Evolutionary conservation across 2,888 invertebrate genomes (phyloP).

Genomic region (Oasisia sp.): DNA sequence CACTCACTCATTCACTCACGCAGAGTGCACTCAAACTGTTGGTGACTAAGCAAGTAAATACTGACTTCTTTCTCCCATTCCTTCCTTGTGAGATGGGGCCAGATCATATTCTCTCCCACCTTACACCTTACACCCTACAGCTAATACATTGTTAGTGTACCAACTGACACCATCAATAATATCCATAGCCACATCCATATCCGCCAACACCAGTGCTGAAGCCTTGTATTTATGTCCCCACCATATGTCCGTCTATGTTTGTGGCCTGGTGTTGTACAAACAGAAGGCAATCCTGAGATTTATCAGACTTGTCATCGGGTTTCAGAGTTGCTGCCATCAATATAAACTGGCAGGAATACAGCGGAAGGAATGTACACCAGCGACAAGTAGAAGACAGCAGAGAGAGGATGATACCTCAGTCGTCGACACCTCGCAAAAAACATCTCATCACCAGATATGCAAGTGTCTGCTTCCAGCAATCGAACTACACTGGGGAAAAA

Average conservation of each 20-base stretch:
- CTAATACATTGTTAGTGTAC: background rate
- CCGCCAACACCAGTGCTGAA: background rate
- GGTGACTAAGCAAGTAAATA: background rate
- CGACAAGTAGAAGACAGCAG: background rate
- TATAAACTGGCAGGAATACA: background rate
- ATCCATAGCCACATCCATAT: background rate
- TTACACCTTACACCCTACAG: too few relatives aligned
- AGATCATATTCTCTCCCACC: background rate
- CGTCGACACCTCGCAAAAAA: background rate
- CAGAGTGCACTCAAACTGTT: too few relatives aligned
- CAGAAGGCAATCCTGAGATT: background rate
- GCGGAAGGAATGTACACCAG: background rate
- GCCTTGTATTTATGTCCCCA: background rate
- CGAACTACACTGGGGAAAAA: background rate
- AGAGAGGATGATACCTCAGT: background rate
- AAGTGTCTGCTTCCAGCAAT: background rate
- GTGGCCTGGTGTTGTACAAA: background rate
- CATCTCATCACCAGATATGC: background rate
- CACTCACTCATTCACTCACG: too few relatives aligned
- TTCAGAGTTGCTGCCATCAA: background rate
- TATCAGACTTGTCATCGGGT: background rate
- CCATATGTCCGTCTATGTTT: background rate
- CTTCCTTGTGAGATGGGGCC: background rate
- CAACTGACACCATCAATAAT: background rate
- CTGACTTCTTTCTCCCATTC: background rate